Percentiles rank a stretch among this genome's conserved stretches.
Evolutionary conservation across 2,888 invertebrate genomes (phyloP).

Genomic region (Entomobrya multifasciata): DNA sequence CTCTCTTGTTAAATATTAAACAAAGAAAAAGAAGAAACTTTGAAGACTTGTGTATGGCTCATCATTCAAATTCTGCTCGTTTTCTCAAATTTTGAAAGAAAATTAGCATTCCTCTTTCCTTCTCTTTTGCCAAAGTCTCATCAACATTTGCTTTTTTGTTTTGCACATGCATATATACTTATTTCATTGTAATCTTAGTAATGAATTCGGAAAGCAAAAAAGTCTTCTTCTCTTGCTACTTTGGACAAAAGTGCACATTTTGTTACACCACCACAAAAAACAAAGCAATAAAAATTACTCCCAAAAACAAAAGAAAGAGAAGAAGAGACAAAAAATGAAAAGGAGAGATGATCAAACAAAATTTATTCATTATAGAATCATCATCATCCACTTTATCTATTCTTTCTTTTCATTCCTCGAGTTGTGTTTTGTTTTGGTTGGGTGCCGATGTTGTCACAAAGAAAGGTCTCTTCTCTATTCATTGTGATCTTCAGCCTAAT

Average conservation of each 20-base stretch:
- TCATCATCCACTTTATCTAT: neutral
- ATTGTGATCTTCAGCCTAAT: too few species aligned
- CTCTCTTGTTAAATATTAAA: neutral
- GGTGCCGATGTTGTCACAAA: neutral
- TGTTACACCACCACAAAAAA: neutral
- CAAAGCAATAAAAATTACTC: neutral
- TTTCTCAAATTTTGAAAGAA: neutral
- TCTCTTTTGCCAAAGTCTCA: neutral
- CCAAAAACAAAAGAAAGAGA: slow-evolving; percentile 19
- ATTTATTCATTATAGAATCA: slow-evolving; percentile 49
- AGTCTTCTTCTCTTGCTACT: neutral
- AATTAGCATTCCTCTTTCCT: slow-evolving; percentile 20
- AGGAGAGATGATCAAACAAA: slow-evolving; percentile 40
- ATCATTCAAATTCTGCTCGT: neutral
- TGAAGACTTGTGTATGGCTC: neutral
- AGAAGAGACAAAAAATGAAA: neutral
- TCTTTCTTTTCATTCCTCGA: neutral
- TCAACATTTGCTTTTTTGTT: neutral
- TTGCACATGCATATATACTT: neutral
- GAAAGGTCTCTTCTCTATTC: too few species aligned
- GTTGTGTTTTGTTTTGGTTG: slow-evolving; percentile 19
- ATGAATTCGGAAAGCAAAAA: slow-evolving; percentile 1
- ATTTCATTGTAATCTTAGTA: slow-evolving; percentile 4
- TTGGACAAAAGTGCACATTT: neutral
- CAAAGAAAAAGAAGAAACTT: neutral